phyloP scores from a whole-genome alignment of 2,888 invertebrate species.

The Synanthedon andrenaeformis region DNA sequence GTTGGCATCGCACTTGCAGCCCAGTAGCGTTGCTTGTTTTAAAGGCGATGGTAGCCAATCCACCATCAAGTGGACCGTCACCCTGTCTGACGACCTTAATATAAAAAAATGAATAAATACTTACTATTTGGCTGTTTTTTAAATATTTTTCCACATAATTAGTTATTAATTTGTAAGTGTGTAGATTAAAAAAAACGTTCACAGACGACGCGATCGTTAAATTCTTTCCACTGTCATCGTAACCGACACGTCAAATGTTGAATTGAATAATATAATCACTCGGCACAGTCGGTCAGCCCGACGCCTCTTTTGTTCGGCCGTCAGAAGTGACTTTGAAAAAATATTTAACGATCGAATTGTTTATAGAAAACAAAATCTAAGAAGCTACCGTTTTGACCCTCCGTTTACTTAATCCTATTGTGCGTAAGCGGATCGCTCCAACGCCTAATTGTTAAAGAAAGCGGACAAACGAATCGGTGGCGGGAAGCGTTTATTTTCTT shows the following conservation, averaged over 20 bases:
- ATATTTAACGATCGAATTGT: slow-evolving; percentile 50
- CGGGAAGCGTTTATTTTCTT: slow-evolving; percentile 25
- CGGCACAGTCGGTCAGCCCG: slow-evolving; percentile 11
- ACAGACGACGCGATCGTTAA: no score
- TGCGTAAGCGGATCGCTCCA: slow-evolving; percentile 48
- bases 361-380: slow-evolving; percentile 60
- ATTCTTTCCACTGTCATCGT: slow-evolving; percentile 6
- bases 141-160: no score
- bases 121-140: no score
- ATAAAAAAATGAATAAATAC: no score
- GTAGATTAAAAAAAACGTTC: no score
- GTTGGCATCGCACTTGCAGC: no score
- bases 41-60: no score
- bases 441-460: slow-evolving; percentile 44
- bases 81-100: no score
- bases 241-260: neutral
- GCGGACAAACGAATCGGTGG: slow-evolving; percentile 13
- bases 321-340: slow-evolving; percentile 32
- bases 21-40: no score
- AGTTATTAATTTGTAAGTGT: no score
- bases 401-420: slow-evolving; percentile 55
- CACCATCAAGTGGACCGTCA: no score
- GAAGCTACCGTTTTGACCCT: slow-evolving; percentile 56
- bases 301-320: slow-evolving; percentile 27
- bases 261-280: slow-evolving; percentile 17